Conservation (phyloP, 2,113 vertebrate species). For the Xenus cinereus region DNA sequence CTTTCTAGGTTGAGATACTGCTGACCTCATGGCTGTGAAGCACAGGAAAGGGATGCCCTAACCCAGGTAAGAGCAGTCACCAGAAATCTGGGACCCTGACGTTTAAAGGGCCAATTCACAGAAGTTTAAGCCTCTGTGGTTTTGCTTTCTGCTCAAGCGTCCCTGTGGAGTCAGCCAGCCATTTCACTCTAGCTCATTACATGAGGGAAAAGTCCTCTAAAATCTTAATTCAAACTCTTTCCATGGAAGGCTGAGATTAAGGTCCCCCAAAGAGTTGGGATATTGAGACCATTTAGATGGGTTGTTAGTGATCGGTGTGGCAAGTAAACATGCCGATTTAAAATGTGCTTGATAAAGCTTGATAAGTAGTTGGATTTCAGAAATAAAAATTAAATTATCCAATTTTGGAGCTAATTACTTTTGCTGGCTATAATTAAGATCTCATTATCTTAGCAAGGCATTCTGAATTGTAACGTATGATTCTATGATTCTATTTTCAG, state of each 20-base stretch:
- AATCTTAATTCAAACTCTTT: neutral
- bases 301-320: neutral
- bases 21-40: neutral
- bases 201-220: neutral
- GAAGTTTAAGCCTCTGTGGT: neutral
- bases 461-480: neutral
- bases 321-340: neutral
- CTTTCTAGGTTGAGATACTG: neutral
- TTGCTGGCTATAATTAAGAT: neutral
- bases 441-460: neutral
- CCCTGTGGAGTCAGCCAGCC: neutral
- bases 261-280: neutral
- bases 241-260: neutral
- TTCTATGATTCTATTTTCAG: no score
- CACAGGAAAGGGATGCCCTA: neutral
- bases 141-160: neutral
- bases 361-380: neutral
- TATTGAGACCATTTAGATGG: neutral
- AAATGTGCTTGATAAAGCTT: neutral
- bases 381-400: neutral
- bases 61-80: neutral
- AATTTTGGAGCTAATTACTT: neutral
- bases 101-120: neutral
- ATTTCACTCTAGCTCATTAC: neutral
- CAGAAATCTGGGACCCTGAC: neutral